phyloP scores from a whole-genome alignment of 1,140 invertebrate genomes.

The Pachypeltis micranthus region DNA sequence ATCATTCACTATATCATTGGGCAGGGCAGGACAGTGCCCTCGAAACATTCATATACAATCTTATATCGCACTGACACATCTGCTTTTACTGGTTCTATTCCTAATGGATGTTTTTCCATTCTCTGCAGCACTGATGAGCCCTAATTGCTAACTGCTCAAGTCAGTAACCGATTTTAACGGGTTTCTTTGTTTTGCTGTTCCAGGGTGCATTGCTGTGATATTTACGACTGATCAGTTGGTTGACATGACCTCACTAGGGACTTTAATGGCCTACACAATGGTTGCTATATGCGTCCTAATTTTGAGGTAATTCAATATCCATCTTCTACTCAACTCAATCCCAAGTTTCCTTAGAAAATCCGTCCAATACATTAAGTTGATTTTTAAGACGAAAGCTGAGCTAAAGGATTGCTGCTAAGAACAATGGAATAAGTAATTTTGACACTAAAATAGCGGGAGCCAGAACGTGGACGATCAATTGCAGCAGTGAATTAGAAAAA shows the following conservation, averaged over 20 bases:
- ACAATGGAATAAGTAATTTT: background rate
- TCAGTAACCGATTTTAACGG: no score
- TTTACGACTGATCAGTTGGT: constrained; percentile 82
- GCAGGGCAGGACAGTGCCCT: no score
- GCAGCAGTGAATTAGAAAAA: no score
- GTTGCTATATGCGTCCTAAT: constrained; percentile 79
- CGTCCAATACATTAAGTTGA: background rate
- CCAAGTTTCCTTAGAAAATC: no score
- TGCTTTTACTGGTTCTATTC: no score
- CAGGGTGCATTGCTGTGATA: constrained; percentile 67
- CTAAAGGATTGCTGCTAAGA: background rate
- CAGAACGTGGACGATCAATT: no score
- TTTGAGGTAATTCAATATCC: constrained; percentile 46
- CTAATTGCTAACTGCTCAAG: no score
- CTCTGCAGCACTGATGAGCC: no score
- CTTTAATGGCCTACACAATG: constrained; percentile 79
- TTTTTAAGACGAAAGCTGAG: background rate
- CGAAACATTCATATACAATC: no score
- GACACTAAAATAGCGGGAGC: background rate
- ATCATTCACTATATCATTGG: no score
- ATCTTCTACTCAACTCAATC: background rate
- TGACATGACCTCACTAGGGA: constrained; percentile 93
- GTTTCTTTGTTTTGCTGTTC: constrained; percentile 31
- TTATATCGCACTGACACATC: no score
- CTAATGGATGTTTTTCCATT: no score